Evolutionary conservation across 2,113 vertebrate species (phyloP), one percentile per base, ranked within the genome.

Genomic region (Australoheros scitulus): DNA sequence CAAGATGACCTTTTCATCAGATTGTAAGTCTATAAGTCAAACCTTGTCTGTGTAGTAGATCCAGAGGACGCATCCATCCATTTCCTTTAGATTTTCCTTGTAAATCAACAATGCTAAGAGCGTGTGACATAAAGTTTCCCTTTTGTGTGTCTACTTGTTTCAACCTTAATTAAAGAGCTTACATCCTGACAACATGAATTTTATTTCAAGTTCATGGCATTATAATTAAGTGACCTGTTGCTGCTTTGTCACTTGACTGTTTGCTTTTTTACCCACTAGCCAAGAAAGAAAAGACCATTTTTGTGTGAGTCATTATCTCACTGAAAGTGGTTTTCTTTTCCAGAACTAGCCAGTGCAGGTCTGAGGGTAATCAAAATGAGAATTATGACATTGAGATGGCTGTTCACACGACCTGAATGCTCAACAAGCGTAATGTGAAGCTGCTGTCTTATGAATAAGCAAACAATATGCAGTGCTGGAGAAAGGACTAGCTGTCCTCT

Each of bases 351-450:
- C 22, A 29, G 18, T 79, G 59, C 57, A 32, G 36, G 22, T 77
- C 78, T 88, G 55, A 77, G 55, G 38, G n/a, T 85, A 82, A 84
- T 84, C 22, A 84, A 84, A 91, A 76, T 78, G 57, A 87, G 50
- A 38, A 84, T 61, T 1, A 11, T 81, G 83, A 85, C 79, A 83
- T 50, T 76, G 81, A 87, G 83, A 68, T 82, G 72, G 68, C 64
- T 50, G 18, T 41, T 55, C 22, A 22, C 77, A 57, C 5, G 47
- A 78, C 50, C 78, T 59, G 58, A 89, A 89, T 84, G 36, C 59
- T 81, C 13, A 81, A 58, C 57, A 56, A 59, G 41, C 38, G 58
- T 50, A 34, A 58, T 76, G 24, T 1, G 2, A 82, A 60, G 47
- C 15, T 76, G 2, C 74, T 8, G 11, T 70, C 43, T 76, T 63